Percentiles rank a stretch among this genome's conserved stretches.
Conservation (phyloP, 1,140 invertebrate genomes). For the Maconellicoccus hirsutus region DNA sequence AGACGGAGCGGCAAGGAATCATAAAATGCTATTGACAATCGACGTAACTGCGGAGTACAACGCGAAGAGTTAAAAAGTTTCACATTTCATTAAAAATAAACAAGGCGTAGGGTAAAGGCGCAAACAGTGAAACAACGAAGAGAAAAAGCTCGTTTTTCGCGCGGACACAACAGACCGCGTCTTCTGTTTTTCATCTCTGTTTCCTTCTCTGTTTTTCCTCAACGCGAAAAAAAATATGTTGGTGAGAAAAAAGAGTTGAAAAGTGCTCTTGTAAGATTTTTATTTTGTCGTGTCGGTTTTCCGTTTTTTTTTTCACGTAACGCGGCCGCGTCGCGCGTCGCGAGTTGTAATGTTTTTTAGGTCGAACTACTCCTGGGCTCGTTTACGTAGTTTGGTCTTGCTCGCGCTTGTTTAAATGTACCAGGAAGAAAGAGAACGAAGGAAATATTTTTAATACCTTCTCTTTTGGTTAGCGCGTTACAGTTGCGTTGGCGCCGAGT, state of each 20-base stretch:
- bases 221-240: neutral
- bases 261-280: conserved; percentile 9
- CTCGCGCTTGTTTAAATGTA: neutral
- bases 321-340: neutral
- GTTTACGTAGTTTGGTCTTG: neutral
- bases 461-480: neutral
- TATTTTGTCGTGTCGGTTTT: neutral
- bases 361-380: neutral
- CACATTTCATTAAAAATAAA: conserved; percentile 6
- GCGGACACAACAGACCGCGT: neutral
- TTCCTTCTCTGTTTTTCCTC: too few species aligned
- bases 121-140: too few species aligned
- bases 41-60: too few species aligned
- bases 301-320: neutral
- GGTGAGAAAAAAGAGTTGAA: neutral
- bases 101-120: neutral
- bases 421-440: neutral
- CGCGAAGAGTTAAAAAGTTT: neutral
- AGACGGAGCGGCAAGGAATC: too few species aligned
- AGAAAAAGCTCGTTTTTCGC: neutral
- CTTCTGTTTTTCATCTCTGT: too few species aligned
- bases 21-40: too few species aligned
- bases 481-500: neutral
- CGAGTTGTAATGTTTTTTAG: neutral
- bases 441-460: conserved; percentile 2